Conservation (phyloP, 2,888 invertebrate species). For the Matsumyia berberina region DNA sequence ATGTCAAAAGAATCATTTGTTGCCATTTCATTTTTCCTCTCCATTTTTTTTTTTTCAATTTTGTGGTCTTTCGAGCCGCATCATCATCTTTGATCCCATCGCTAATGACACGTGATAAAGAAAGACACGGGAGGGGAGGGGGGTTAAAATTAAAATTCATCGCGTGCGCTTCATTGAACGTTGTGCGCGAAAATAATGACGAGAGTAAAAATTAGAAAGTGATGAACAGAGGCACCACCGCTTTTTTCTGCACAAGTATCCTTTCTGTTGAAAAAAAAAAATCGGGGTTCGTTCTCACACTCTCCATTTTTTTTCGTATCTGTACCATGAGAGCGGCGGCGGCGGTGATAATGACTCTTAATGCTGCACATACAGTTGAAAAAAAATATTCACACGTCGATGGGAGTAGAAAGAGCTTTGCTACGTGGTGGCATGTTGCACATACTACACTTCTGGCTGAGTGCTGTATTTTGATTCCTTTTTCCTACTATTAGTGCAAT, state of each 20-base stretch:
- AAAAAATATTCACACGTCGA: constrained; percentile 48
- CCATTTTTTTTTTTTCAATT: constrained; percentile 19
- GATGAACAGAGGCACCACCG: background rate
- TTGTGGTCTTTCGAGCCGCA: constrained; percentile 54
- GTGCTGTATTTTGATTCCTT: constrained; percentile 64
- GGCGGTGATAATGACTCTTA: constrained; percentile 63
- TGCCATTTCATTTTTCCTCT: no score
- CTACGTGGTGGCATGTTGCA: constrained; percentile 46
- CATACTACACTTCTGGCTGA: constrained; percentile 31
- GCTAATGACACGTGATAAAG: constrained; percentile 58
- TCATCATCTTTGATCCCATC: constrained; percentile 43
- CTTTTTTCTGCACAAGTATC: background rate
- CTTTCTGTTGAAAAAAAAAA: constrained; percentile 15
- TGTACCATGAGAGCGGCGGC: constrained; percentile 16
- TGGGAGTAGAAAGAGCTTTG: constrained; percentile 21
- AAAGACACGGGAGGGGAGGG: background rate
- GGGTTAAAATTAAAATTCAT: constrained; percentile 62
- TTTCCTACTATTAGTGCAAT: constrained; percentile 34
- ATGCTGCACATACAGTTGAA: constrained; percentile 24
- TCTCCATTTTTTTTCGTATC: background rate
- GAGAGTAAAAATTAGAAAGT: constrained; percentile 36
- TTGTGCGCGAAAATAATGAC: constrained; percentile 41
- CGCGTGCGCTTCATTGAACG: constrained; percentile 53
- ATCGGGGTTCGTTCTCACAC: constrained; percentile 46
- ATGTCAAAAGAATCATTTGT: constrained; percentile 35